Base-by-base conservation (phyloP, 2,888 invertebrate genomes). In the Cephus sareptanus region DNA sequence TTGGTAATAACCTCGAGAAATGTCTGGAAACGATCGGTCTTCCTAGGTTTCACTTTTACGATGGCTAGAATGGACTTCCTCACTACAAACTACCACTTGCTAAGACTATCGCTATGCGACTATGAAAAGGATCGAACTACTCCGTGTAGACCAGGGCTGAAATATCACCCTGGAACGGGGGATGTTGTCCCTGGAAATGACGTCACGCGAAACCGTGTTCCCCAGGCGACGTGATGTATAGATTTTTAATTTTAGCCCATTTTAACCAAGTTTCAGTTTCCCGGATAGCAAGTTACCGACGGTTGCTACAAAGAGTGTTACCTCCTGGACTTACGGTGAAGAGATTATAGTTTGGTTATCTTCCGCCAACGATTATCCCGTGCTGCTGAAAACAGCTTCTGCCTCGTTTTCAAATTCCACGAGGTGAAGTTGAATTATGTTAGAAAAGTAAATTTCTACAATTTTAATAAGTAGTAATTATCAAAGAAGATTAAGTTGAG, bases 31-130 rank as follows among this genome's bases (percentile, higher is more conserved):
- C 56, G 56, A 56, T 9, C 9, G 23, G 2, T 23, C 23, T 56
- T 56, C 2, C 23, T 23, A 9, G 56, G 1, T 56, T 15, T 23
- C 6, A 23, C 23, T 23, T 56, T 56, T 6, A 15, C 56, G 2
- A 23, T 2, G 23, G 23, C 56, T 23, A 9, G 2, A 56, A 56
- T 56, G 56, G 23, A 56, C 23, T 56, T 23, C 11, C 74, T 77
- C 69, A 31, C 78, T 78, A 78, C 78, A 78, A 76, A 78, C 78
- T 78, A 78, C 78, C 78, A 76, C 78, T 78, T 73, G 75, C 78
- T 78, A 78, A 56, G 35, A 34, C 78, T 78, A 78, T 75, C 76
- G 73, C 78, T 78, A 73, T 75, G 35, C 73, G 73, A 70, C 78
- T 78, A 78, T 75, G 71, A 30, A 76, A 76, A 71, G 31, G 31